These are phyloP conservation scores for Dione juno DNA, from an alignment of 2,888 invertebrate species.

Conservation along the genomic window DNA sequence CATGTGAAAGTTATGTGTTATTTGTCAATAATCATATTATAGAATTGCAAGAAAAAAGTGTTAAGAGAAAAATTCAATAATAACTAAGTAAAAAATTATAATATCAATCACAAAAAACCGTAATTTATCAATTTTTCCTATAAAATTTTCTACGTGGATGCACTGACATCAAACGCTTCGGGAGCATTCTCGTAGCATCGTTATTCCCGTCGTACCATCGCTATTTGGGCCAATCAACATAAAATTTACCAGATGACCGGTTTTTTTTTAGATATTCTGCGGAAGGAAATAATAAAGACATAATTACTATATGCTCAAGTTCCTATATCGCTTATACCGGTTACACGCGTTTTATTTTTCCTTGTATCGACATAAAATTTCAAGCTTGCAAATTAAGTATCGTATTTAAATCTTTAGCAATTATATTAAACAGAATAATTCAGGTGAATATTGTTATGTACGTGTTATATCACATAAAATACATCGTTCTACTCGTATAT, in stretches of 20 bases:
- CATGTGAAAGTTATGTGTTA: too few species aligned
- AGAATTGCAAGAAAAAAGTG: too few species aligned
- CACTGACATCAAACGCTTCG: conserved; percentile 58
- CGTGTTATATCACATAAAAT: too few species aligned
- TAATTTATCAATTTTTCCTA: conserved; percentile 61
- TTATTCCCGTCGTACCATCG: conserved; percentile 68
- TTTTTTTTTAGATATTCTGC: conserved; percentile 46
- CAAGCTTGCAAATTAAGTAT: not conserved
- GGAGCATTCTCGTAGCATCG: conserved; percentile 55
- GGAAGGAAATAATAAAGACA: conserved; percentile 36
- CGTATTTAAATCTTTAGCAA: too few species aligned
- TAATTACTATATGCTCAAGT: conserved; percentile 19
- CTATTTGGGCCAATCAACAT: conserved; percentile 60
- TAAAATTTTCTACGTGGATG: conserved; percentile 58
- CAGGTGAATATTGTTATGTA: too few species aligned
- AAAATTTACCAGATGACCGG: conserved; percentile 59
- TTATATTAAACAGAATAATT: too few species aligned
- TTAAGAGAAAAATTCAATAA: not conserved
- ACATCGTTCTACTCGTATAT: too few species aligned
- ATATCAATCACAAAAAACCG: conserved; percentile 51
- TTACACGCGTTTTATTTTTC: not conserved
- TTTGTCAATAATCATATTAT: too few species aligned
- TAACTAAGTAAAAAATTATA: conserved; percentile 18
- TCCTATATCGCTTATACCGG: too few species aligned
- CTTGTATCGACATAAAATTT: not conserved